A percentile compares a stretch with the other conserved stretches of the same genome.
These are phyloP conservation scores for Eudasyphora cyanicolor DNA, from an alignment of 2,888 invertebrate genomes.

Conservation along the genomic window DNA sequence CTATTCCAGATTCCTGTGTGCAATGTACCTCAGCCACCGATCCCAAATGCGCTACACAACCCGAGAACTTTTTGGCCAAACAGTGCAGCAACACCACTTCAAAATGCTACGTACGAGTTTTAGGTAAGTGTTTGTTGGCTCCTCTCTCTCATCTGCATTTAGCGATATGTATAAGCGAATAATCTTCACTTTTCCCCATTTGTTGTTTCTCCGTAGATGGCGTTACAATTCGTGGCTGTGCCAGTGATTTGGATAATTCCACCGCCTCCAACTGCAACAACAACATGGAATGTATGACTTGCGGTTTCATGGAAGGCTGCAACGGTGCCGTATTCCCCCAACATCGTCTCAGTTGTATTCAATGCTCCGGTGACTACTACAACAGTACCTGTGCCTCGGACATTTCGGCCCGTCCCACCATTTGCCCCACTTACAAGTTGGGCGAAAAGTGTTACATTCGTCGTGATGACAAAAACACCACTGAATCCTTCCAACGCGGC, in stretches of 20 bases:
- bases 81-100: slow-evolving; percentile 71
- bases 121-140: slow-evolving; percentile 67
- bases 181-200: neutral
- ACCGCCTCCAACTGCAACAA: slow-evolving; percentile 72
- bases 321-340: slow-evolving; percentile 75
- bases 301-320: slow-evolving; percentile 73
- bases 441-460: slow-evolving; percentile 77
- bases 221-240: slow-evolving; percentile 76
- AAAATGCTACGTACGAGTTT: slow-evolving; percentile 73
- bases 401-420: slow-evolving; percentile 66
- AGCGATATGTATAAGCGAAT: no score
- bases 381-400: slow-evolving; percentile 73
- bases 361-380: slow-evolving; percentile 71
- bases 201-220: slow-evolving; percentile 69
- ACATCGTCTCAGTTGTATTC: slow-evolving; percentile 74
- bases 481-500: slow-evolving; percentile 75
- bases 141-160: neutral
- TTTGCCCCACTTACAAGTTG: slow-evolving; percentile 74
- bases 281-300: slow-evolving; percentile 74
- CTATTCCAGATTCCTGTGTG: slow-evolving; percentile 73
- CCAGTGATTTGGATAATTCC: slow-evolving; percentile 72
- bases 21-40: slow-evolving; percentile 75
- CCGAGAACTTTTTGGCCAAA: slow-evolving; percentile 72
- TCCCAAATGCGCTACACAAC: slow-evolving; percentile 74
- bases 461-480: slow-evolving; percentile 69